Conservation (phyloP, 2,113 vertebrate species). For the Eulemur rufifrons region DNA sequence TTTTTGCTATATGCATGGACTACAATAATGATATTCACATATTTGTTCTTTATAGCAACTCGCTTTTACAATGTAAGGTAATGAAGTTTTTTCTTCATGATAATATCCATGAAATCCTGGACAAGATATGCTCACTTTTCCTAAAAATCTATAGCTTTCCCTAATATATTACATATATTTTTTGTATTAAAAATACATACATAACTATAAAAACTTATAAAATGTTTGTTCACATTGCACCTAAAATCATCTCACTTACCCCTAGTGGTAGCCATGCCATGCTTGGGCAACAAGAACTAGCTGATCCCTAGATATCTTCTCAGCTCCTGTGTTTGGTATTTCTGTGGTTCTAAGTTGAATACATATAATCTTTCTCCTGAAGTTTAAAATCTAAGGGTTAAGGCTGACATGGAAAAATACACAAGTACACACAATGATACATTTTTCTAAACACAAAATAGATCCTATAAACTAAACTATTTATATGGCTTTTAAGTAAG, state of each 20-base stretch:
- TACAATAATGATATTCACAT: neutral
- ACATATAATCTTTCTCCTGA: neutral
- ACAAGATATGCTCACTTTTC: neutral
- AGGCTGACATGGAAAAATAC: neutral
- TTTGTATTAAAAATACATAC: neutral
- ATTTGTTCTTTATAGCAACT: neutral
- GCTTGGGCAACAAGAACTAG: neutral
- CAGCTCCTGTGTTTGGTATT: neutral
- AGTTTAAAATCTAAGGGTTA: neutral
- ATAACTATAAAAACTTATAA: neutral
- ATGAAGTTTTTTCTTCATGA: neutral
- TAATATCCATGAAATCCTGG: conserved; percentile 1
- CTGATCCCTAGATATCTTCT: neutral
- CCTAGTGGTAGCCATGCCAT: neutral
- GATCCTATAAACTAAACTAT: neutral
- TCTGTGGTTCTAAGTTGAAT: neutral
- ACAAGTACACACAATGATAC: neutral
- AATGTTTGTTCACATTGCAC: neutral
- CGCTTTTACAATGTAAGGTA: conserved; percentile 22
- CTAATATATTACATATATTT: neutral
- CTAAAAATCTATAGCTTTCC: neutral
- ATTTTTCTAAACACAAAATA: neutral
- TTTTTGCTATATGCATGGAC: neutral
- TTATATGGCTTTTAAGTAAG: neutral
- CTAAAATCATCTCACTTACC: neutral